Conservation (phyloP, 2,113 vertebrate species). For the Seriola rivoliana region DNA sequence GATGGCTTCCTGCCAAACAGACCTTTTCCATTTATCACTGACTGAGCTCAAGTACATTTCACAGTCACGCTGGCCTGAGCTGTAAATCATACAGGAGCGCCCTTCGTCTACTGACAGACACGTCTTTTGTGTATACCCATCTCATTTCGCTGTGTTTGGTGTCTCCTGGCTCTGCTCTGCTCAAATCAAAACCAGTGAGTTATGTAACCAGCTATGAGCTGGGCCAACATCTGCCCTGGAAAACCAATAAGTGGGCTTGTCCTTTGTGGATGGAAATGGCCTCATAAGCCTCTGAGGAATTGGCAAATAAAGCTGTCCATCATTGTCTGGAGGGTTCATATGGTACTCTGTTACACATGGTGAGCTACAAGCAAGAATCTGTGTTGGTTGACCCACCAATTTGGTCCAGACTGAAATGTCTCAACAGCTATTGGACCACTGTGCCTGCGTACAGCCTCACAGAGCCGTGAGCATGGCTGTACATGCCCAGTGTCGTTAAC, state of each 20-base stretch:
- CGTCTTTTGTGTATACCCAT: conserved; percentile 19
- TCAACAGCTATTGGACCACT: not conserved
- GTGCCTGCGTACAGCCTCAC: not conserved
- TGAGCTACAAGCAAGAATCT: not conserved
- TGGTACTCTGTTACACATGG: conserved; percentile 9
- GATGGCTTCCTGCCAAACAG: conserved; percentile 71
- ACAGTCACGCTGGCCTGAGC: conserved; percentile 41
- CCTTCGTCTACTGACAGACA: conserved; percentile 24
- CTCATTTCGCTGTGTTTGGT: conserved; percentile 32
- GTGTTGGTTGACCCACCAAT: not conserved
- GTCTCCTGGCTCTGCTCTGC: conserved; percentile 12
- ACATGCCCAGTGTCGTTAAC: not conserved
- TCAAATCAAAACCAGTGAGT: conserved; percentile 48
- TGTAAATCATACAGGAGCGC: conserved; percentile 37
- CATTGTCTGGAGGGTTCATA: conserved; percentile 25
- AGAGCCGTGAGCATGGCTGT: not conserved
- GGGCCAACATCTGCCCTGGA: conserved; percentile 54
- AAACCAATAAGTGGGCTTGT: conserved; percentile 50
- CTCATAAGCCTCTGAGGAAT: conserved; percentile 42
- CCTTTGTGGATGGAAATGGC: conserved; percentile 55
- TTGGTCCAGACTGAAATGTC: not conserved
- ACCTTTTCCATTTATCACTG: conserved; percentile 72
- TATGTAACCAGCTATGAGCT: conserved; percentile 40
- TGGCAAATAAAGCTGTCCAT: conserved; percentile 50
- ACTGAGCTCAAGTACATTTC: conserved; percentile 53